Percentiles rank a stretch among this genome's conserved stretches.
phyloP scores from a whole-genome alignment of 2,797 vertebrate species.

The Lateolabrax maculatus region DNA sequence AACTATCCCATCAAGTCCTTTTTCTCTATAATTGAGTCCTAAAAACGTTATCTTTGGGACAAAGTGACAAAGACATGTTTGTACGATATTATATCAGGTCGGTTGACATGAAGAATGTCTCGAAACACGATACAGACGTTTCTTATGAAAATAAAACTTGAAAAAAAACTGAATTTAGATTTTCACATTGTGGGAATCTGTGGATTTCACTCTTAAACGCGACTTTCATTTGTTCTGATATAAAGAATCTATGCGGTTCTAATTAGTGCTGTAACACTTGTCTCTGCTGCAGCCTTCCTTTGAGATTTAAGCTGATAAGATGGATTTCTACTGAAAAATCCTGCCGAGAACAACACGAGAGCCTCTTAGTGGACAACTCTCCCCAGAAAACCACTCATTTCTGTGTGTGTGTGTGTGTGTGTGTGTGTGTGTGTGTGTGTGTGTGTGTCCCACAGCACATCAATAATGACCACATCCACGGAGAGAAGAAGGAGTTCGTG shows the following conservation, averaged over 20 bases:
- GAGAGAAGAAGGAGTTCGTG: constrained; percentile 98
- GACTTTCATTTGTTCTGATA: too few species aligned
- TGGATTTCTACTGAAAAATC: constrained; percentile 33
- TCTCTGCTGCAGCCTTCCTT: constrained; percentile 17
- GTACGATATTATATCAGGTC: too few species aligned
- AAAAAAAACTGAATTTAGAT: too few species aligned
- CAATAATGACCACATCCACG: constrained; percentile 98
- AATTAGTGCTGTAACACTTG: constrained; percentile 36
- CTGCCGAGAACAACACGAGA: constrained; percentile 46
- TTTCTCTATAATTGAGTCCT: too few species aligned
- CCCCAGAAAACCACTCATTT: constrained; percentile 31
- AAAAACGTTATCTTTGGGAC: too few species aligned
- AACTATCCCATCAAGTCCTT: too few species aligned
- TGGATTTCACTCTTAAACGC: too few species aligned
- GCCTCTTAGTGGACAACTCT: constrained; percentile 58
- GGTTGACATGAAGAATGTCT: too few species aligned
- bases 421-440: constrained; percentile 43
- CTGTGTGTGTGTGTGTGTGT: constrained; percentile 31
- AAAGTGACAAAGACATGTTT: too few species aligned
- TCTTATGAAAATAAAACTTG: too few species aligned
- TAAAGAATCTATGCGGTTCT: background rate
- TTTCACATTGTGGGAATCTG: too few species aligned
- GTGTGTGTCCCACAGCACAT: constrained; percentile 88
- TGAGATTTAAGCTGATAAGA: constrained; percentile 46
- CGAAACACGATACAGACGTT: too few species aligned